A percentile compares a stretch with the other conserved stretches of the same genome.
These are phyloP conservation scores for Nesidiocoris tenuis DNA, from an alignment of 2,888 invertebrate species.

Conservation along the genomic window DNA sequence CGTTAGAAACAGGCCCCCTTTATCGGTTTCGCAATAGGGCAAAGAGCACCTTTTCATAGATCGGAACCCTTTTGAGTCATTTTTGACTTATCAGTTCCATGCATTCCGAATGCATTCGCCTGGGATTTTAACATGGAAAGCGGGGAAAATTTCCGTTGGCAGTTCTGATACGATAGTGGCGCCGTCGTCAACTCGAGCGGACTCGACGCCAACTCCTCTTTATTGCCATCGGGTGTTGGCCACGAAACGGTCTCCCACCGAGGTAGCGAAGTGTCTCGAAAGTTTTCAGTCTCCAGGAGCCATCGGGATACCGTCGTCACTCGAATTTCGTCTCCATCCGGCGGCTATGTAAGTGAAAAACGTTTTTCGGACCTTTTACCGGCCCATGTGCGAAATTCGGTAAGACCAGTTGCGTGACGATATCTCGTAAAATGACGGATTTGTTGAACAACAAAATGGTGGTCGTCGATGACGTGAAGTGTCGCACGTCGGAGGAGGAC, in stretches of 20 bases:
- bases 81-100: no score
- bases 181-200: neutral
- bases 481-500: constrained; percentile 46
- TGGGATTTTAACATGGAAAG: no score
- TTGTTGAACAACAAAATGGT: constrained; percentile 34
- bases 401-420: neutral
- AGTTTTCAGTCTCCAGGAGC: neutral
- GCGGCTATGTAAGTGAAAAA: neutral
- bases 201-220: neutral
- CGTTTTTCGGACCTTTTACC: no score
- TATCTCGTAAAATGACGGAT: constrained; percentile 32
- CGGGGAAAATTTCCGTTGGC: neutral
- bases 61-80: no score
- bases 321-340: neutral
- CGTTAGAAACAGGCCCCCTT: no score
- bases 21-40: no score
- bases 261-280: neutral
- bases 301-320: neutral
- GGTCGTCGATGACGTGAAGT: constrained; percentile 51
- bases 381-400: neutral
- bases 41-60: no score
- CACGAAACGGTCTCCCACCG: neutral
- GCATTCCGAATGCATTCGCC: no score
- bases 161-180: neutral
- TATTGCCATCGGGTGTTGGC: constrained; percentile 31